Percentiles rank a stretch among this genome's conserved stretches.
Evolutionary conservation across 2,888 invertebrate species (phyloP).

Genomic region (Neoascia interrupta): DNA sequence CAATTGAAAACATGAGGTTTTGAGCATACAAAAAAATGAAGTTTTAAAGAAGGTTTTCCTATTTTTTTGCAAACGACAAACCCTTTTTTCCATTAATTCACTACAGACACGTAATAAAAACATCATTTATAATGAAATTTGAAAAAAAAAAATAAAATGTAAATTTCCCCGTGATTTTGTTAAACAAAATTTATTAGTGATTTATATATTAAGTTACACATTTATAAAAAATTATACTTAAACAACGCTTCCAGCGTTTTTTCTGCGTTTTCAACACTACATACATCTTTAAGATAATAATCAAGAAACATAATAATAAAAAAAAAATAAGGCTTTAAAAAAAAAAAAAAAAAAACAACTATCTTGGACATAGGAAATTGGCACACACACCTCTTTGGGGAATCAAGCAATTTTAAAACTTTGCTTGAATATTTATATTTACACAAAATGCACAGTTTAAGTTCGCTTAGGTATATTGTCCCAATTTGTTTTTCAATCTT

Average conservation of each 20-base stretch:
- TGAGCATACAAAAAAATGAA: too few species aligned
- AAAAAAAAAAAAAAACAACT: slow-evolving; percentile 23
- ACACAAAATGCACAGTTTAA: too few species aligned
- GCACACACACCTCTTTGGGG: slow-evolving; percentile 57
- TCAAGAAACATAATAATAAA: not conserved
- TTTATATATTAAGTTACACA: slow-evolving; percentile 45
- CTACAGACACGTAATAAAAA: too few species aligned
- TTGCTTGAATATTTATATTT: slow-evolving; percentile 30
- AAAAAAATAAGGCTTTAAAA: slow-evolving; percentile 14
- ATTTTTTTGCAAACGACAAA: too few species aligned
- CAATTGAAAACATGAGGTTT: too few species aligned
- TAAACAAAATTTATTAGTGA: slow-evolving; percentile 54
- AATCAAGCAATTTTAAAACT: slow-evolving; percentile 17
- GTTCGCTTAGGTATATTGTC: too few species aligned
- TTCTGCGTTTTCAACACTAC: slow-evolving; percentile 11
- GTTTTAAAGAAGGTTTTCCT: too few species aligned
- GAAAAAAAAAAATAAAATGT: too few species aligned
- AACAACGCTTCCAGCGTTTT: slow-evolving; percentile 51
- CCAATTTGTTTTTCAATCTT: slow-evolving; percentile 1
- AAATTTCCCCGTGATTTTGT: slow-evolving; percentile 31
- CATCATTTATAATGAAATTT: slow-evolving; percentile 23
- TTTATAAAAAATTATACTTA: slow-evolving; percentile 31
- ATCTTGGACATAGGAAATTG: slow-evolving; percentile 56
- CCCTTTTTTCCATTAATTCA: too few species aligned
- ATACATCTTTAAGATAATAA: slow-evolving; percentile 28